These are phyloP conservation scores for Xyrauchen texanus DNA, from an alignment of 2,113 vertebrate species.

Conservation along the genomic window DNA sequence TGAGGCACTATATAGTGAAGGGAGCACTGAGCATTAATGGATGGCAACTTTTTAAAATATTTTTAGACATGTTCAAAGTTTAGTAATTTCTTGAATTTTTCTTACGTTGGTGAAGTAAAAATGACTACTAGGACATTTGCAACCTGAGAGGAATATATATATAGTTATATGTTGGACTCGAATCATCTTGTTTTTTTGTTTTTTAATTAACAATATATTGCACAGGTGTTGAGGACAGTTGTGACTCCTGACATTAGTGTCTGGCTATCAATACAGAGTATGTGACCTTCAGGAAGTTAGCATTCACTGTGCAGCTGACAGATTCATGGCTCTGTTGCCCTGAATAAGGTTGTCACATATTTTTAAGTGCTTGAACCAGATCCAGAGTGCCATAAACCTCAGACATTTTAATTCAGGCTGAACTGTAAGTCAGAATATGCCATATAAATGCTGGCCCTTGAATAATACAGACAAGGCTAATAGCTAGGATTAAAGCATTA, in stretches of 20 bases:
- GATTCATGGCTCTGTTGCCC: slow-evolving; percentile 61
- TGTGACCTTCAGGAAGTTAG: slow-evolving; percentile 56
- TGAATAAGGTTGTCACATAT: slow-evolving; percentile 66
- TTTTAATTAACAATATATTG: slow-evolving; percentile 58
- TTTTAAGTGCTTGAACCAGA: slow-evolving; percentile 62
- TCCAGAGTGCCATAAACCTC: slow-evolving; percentile 66
- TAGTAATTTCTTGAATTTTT: slow-evolving; percentile 42
- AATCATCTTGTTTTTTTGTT: slow-evolving; percentile 42
- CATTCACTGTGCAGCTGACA: slow-evolving; percentile 57
- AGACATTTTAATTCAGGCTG: slow-evolving; percentile 64
- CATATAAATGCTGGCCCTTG: slow-evolving; percentile 65
- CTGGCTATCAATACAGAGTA: slow-evolving; percentile 62
- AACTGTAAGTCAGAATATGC: slow-evolving; percentile 66
- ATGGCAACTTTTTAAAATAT: background rate
- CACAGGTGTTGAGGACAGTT: slow-evolving; percentile 56
- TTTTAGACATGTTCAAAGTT: background rate
- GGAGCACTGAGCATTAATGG: too few species aligned
- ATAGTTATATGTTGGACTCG: slow-evolving; percentile 40
- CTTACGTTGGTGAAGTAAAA: slow-evolving; percentile 17
- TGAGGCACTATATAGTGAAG: too few species aligned
- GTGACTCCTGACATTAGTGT: slow-evolving; percentile 60
- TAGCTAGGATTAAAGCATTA: slow-evolving; percentile 53
- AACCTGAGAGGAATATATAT: slow-evolving; percentile 47
- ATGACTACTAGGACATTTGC: slow-evolving; percentile 23
- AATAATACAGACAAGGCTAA: slow-evolving; percentile 57